Percentiles rank a stretch among this genome's conserved stretches.
Conservation (phyloP, 2,797 vertebrate genomes). For the Thaleichthys pacificus region DNA sequence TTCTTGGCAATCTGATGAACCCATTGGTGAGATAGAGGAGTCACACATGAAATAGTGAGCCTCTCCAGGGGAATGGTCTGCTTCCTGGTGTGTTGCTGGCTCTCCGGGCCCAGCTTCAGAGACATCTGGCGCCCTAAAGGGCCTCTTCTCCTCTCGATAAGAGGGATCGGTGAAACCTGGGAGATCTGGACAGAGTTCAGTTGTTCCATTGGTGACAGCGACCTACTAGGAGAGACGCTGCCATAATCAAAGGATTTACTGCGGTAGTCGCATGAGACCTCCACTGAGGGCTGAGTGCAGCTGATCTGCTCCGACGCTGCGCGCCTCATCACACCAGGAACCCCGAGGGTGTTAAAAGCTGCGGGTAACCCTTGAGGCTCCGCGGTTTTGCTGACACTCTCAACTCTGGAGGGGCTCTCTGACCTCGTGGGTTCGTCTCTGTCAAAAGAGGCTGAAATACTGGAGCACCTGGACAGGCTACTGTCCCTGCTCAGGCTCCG, state of each 20-base stretch:
- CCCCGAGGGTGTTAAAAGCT: conserved; percentile 81
- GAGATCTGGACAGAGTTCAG: conserved; percentile 66
- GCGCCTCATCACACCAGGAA: conserved; percentile 92
- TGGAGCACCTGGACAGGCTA: conserved; percentile 91
- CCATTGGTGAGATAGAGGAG: conserved; percentile 70
- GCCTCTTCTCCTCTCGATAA: conserved; percentile 93
- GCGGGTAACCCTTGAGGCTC: conserved; percentile 83
- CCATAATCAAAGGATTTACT: conserved; percentile 97
- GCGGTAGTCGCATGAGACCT: conserved; percentile 86
- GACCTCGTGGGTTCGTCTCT: conserved; percentile 85
- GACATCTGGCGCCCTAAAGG: conserved; percentile 96
- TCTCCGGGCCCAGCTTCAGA: conserved; percentile 89
- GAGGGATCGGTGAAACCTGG: conserved; percentile 79
- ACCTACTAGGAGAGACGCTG: conserved; percentile 78
- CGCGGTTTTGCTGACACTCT: conserved; percentile 73
- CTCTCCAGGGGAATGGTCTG: conserved; percentile 71
- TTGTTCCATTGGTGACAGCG: conserved; percentile 69
- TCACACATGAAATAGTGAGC: conserved; percentile 63
- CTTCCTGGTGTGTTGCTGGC: conserved; percentile 75
- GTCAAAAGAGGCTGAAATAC: conserved; percentile 93
- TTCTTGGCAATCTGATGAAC: conserved; percentile 68
- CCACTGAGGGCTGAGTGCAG: conserved; percentile 86
- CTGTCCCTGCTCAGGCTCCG: conserved; percentile 94
- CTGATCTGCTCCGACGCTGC: conserved; percentile 92
- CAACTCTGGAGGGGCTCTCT: conserved; percentile 81